A percentile compares a stretch with the other conserved stretches of the same genome.
phyloP scores from a whole-genome alignment of 2,113 vertebrate species.

The Eonycteris spelaea region DNA sequence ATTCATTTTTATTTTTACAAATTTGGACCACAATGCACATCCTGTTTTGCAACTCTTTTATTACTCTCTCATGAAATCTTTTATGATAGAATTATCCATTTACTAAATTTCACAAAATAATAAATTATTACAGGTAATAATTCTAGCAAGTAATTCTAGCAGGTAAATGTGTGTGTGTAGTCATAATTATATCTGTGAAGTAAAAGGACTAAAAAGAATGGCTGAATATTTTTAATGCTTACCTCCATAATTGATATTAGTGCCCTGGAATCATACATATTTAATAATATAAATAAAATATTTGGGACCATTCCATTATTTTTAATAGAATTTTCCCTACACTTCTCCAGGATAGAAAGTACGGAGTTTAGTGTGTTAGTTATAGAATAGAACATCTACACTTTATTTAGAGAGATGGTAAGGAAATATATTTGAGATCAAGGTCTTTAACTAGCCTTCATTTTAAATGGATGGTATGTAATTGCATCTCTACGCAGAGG shows the following conservation, averaged over 20 bases:
- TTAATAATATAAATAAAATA: neutral
- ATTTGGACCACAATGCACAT: neutral
- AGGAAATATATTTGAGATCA: neutral
- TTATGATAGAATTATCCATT: neutral
- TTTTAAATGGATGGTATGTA: neutral
- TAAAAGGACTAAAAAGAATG: neutral
- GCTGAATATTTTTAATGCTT: neutral
- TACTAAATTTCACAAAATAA: neutral
- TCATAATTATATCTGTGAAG: neutral
- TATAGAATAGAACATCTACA: neutral
- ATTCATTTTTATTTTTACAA: neutral
- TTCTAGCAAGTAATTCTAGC: neutral
- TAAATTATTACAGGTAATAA: neutral
- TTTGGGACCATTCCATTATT: neutral
- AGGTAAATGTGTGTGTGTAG: neutral
- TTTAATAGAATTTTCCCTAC: neutral
- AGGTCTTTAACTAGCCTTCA: neutral
- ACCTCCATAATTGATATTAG: neutral
- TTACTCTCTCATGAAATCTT: neutral
- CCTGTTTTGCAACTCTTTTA: neutral
- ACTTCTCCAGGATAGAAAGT: neutral
- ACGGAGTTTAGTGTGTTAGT: neutral
- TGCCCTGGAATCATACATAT: neutral
- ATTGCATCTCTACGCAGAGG: neutral
- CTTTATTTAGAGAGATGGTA: neutral